Evolutionary conservation across 2,797 vertebrate species (phyloP), one percentile per base, ranked within the genome.

Genomic region (Chromobotia macracanthus): DNA sequence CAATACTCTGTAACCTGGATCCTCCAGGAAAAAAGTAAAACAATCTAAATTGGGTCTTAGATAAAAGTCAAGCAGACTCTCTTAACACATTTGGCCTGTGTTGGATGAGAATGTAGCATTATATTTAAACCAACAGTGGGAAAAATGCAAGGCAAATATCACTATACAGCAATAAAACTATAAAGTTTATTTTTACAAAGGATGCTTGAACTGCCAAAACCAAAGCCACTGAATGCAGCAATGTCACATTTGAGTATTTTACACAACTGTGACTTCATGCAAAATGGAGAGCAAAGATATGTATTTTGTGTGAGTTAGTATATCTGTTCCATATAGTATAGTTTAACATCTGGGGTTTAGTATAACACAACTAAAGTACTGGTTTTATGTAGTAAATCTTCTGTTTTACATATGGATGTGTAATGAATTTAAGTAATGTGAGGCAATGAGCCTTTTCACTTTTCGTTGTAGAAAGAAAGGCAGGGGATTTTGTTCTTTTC

Each of bases 161-260:
- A 12, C 16, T 46, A 10, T 28, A 12, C 23, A 16, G 13, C 38
- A 31, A 21, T 61, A 10, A 46, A n/a, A 11, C 9, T 48, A 48
- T 13, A 16, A n/a, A 44, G 19, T 16, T 3, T 3, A 1, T 71
- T 31, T 71, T 19, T 16, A 28, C 28, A 3, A 60, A 60, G 55
- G 19, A 48, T 73, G 7, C 11, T 28, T 48, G 16, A 5, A 9
- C 2, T 76, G 28, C 23, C 71, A 31, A 84, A 80, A 86, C 73
- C n/a, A 83, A 68, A 70, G 74, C 75, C 56, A 23, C 12, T 82
- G 86, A 88, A 73, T 86, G 76, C 55, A 58, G 55, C 55, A 12
- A 25, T 25, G 23, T 13, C 9, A 23, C 19, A 60, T 23, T 58
- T 44, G 82, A 61, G 5, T 16, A 41, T 28, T 61, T 8, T 58